Base-by-base conservation (phyloP, 2,888 invertebrate genomes). In the Ditula angustiorana region DNA sequence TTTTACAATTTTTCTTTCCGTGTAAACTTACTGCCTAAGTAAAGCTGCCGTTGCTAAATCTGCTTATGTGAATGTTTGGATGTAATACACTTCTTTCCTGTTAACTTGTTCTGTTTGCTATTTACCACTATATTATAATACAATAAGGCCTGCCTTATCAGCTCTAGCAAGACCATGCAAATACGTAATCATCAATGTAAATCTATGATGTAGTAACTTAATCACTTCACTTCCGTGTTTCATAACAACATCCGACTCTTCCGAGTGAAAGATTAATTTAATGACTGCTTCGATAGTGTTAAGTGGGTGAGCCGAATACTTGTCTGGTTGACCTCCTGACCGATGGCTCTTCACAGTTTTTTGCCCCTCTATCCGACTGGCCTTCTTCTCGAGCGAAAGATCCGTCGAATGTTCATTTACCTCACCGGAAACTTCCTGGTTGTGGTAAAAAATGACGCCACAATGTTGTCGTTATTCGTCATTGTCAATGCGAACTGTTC, bases 371-470 rank as follows among this genome's bases (percentile, higher is more conserved):
- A 7, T 46, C 10, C 60, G 59, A 50, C 30, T 5, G 55, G 50
- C 49, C 59, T 58, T 59, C 59, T 58, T 59, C 65, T 47, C 33
- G 16, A 49, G 13, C 23, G 37, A 60, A 61, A 69, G 68, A 69
- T 71, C 64, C 68, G 63, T 72, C 69, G 68, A 61, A 53, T 55
- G 46, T 55, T 65, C 66, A 64, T 70, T 71, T 67, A 70, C 66
- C 67, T 67, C 66, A 58, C n/a, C n/a, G 62, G 66, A 61, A 47
- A 66, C 70, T 71, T 71, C 71, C 70, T 72, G 69, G 49, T 59
- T 30, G 24, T 61, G 44, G 59, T n/a, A 68, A 71, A 71, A 70
- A 67, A 67, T 35, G 19, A 41, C 19, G 21, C 26, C 49, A 57
- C 59, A 50, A 46, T 44, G 33, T 57, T 33, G 26, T 44, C 55